Percentiles rank a stretch among this genome's conserved stretches.
These are phyloP conservation scores for Microcebus jonahi DNA, from an alignment of 2,113 vertebrate genomes.

Conservation along the genomic window DNA sequence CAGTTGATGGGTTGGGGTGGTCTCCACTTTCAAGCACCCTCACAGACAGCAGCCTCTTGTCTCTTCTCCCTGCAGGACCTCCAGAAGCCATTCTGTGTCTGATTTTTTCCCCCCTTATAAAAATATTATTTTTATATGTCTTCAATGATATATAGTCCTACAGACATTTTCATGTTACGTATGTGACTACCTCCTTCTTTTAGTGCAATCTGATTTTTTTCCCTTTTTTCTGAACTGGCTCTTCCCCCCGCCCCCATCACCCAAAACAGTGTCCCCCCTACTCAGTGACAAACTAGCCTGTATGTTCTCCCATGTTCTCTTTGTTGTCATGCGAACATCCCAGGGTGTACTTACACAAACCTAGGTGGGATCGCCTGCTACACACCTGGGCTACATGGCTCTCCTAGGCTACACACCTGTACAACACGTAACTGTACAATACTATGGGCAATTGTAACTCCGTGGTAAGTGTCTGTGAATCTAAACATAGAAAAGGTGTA, in stretches of 20 bases:
- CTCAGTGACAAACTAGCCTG: rapidly evolving
- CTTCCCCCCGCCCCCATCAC: background rate
- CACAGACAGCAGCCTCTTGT: background rate
- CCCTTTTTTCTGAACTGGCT: background rate
- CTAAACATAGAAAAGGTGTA: background rate
- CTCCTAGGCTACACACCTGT: background rate
- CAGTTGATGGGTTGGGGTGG: background rate
- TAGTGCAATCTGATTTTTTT: background rate
- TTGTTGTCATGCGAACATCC: background rate
- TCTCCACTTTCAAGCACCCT: background rate
- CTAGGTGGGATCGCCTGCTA: background rate
- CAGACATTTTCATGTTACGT: no score
- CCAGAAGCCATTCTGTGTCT: background rate
- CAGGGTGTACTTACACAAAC: background rate
- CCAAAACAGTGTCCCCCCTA: rapidly evolving
- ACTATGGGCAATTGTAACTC: background rate
- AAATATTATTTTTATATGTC: background rate
- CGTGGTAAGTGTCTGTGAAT: background rate
- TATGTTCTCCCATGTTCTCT: background rate
- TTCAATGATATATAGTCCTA: background rate
- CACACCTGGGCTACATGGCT: background rate
- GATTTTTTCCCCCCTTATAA: background rate
- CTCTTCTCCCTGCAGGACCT: background rate
- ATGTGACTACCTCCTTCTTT: background rate
- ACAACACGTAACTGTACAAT: background rate